phyloP scores from a whole-genome alignment of 1,140 invertebrate species.

The Aleiodes sp. region DNA sequence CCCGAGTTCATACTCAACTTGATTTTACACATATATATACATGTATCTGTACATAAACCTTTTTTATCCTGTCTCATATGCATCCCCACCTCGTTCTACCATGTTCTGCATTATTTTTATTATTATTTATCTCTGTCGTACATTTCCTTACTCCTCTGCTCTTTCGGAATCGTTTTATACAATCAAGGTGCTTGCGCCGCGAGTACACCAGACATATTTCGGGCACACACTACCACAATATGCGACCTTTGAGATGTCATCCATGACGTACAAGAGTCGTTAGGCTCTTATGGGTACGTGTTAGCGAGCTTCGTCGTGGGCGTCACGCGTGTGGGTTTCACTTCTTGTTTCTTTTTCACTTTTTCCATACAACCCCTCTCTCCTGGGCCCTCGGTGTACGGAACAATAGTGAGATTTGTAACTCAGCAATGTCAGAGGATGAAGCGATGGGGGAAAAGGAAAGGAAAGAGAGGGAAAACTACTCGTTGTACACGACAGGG shows the following conservation, averaged over 20 bases:
- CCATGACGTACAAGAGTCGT: slow-evolving; percentile 39
- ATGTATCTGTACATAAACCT: not conserved
- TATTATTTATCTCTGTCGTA: not conserved
- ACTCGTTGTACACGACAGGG: slow-evolving; percentile 9
- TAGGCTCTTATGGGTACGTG: slow-evolving; percentile 27
- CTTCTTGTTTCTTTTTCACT: slow-evolving; percentile 16
- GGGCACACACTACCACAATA: not conserved
- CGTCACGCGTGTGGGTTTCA: slow-evolving; percentile 35
- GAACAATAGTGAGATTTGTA: slow-evolving; percentile 41
- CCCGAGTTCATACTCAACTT: slow-evolving; percentile 7
- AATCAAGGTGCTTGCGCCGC: slow-evolving; percentile 32
- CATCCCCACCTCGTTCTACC: too few relatives aligned
- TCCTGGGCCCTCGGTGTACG: slow-evolving; percentile 11
- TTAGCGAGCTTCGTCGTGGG: slow-evolving; percentile 25
- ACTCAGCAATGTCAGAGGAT: not conserved
- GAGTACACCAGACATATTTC: slow-evolving; percentile 31
- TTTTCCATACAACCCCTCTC: not conserved
- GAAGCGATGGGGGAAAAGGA: not conserved
- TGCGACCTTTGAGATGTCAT: slow-evolving; percentile 40
- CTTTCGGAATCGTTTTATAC: slow-evolving; percentile 27
- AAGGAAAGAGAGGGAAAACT: not conserved
- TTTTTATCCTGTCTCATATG: too few relatives aligned
- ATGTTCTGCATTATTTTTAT: slow-evolving; percentile 1
- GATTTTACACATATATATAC: not conserved
- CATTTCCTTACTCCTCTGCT: not conserved